Percentiles rank a stretch among this genome's conserved stretches.
Conservation (phyloP, 2,113 vertebrate species). For the Ornithorhynchus anatinus region DNA sequence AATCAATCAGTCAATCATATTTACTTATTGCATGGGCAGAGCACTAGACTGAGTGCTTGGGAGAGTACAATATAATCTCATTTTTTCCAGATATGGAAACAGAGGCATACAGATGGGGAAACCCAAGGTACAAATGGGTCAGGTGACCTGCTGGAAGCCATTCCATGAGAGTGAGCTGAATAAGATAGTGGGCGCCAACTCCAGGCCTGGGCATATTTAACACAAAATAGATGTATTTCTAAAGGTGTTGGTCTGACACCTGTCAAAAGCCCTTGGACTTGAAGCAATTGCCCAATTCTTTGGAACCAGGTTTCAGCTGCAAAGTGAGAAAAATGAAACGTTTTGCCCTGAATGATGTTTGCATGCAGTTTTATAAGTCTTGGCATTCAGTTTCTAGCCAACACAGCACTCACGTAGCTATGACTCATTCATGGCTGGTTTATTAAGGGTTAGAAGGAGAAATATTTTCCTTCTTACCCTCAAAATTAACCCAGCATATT, state of each 20-base stretch:
- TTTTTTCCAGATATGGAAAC: no score
- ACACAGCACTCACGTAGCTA: neutral
- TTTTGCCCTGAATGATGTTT: neutral
- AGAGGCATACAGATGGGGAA: no score
- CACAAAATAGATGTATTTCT: neutral
- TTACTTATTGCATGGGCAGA: no score
- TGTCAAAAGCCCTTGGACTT: neutral
- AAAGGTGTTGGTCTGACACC: neutral
- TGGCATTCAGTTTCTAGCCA: neutral
- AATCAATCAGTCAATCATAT: no score
- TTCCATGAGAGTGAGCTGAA: no score
- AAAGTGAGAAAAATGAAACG: neutral
- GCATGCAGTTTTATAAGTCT: neutral
- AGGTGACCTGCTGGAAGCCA: no score
- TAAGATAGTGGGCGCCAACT: no score
- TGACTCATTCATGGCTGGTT: neutral
- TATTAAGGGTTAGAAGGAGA: neutral
- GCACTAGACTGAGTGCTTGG: no score
- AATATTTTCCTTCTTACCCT: no score
- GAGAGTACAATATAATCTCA: no score
- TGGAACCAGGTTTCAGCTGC: neutral
- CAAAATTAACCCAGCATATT: neutral
- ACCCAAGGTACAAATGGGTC: no score
- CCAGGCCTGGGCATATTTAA: neutral
- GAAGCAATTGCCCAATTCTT: no score